These are phyloP conservation scores for Andinoacara biseriatus DNA, from an alignment of 2,113 vertebrate genomes.

Conservation along the genomic window DNA sequence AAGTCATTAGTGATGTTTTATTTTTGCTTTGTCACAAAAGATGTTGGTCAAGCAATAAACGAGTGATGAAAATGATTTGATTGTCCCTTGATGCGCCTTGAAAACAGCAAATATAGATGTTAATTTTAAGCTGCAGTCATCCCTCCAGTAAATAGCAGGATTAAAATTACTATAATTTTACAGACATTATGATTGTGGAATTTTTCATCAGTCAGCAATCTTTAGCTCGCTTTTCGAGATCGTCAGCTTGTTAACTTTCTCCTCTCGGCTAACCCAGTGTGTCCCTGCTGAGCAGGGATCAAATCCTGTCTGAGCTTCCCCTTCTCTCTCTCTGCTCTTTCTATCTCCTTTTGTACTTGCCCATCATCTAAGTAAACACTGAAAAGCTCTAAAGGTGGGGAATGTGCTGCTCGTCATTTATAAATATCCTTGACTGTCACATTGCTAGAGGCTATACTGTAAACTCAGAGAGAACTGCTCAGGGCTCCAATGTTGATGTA, in stretches of 20 bases:
- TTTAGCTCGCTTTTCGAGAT: constrained; percentile 22
- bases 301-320: constrained; percentile 46
- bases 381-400: constrained; percentile 27
- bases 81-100: background rate
- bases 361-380: constrained; percentile 23
- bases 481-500: background rate
- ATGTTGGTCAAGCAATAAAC: background rate
- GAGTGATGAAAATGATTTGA: background rate
- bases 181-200: constrained; percentile 7
- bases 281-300: constrained; percentile 39
- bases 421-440: constrained; percentile 59
- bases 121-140: background rate
- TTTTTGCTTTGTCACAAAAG: background rate
- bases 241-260: constrained; percentile 41
- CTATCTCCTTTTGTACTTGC: constrained; percentile 35
- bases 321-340: constrained; percentile 20
- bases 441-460: constrained; percentile 47
- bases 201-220: constrained; percentile 22
- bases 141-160: background rate
- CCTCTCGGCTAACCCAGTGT: constrained; percentile 11
- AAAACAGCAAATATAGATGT: background rate
- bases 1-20: background rate
- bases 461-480: constrained; percentile 20
- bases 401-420: constrained; percentile 27
- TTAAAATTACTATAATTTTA: background rate